Percentiles rank a stretch among this genome's conserved stretches.
Evolutionary conservation across 2,113 vertebrate genomes (phyloP).

Genomic region (Delphinapterus leucas): DNA sequence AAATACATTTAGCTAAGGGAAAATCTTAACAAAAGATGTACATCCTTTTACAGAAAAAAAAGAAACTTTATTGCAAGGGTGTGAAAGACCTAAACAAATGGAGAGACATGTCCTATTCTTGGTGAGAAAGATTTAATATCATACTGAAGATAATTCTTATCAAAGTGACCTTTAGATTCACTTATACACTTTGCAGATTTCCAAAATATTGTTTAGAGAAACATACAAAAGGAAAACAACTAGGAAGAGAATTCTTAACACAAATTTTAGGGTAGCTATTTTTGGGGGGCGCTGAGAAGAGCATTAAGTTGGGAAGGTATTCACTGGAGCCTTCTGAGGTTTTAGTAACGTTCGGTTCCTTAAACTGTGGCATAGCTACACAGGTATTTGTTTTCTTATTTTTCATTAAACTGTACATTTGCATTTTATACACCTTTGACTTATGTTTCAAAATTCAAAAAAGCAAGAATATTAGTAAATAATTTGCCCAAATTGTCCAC

Average conservation of each 20-base stretch:
- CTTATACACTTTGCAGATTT: not conserved
- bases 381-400: not conserved
- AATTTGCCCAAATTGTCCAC: not conserved
- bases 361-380: not conserved
- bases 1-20: not conserved
- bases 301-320: not conserved
- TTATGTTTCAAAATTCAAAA: not conserved
- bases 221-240: constrained; percentile 10
- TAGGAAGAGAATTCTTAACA: not conserved
- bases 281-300: not conserved
- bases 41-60: not conserved
- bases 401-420: not conserved
- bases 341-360: not conserved
- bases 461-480: not conserved
- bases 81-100: not conserved
- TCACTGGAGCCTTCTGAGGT: not conserved
- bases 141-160: not conserved
- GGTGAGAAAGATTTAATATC: not conserved
- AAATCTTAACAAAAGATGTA: not conserved
- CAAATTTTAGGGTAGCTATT: not conserved
- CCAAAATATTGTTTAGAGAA: not conserved
- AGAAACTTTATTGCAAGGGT: not conserved
- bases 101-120: not conserved
- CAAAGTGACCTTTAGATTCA: constrained; percentile 3
- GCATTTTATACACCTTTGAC: not conserved